Evolutionary conservation across 2,888 invertebrate genomes (phyloP).

Genomic region (Xanthia togata): DNA sequence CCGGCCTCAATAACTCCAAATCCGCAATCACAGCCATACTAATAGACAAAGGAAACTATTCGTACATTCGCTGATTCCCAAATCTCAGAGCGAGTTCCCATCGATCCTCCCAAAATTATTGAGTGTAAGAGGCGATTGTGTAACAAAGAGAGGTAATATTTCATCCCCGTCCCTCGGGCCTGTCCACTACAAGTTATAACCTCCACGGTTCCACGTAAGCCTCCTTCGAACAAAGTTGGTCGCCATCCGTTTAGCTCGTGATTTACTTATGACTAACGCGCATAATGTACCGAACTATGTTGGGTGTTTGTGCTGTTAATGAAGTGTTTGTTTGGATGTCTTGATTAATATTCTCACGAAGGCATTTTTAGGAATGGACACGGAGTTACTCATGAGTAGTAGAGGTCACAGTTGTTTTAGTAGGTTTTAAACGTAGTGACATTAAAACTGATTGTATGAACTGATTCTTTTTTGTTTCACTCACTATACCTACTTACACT

Average conservation of each 20-base stretch:
- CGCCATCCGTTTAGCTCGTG: conserved; percentile 44
- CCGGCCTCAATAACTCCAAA: conserved; percentile 14
- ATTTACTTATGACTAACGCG: conserved; percentile 52
- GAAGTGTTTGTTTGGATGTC: conserved; percentile 9
- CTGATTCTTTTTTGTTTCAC: neutral
- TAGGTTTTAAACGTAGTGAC: neutral
- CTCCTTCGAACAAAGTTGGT: conserved; percentile 47
- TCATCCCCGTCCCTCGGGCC: conserved; percentile 59
- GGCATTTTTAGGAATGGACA: neutral
- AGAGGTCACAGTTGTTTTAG: neutral
- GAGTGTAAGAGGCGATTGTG: conserved; percentile 63
- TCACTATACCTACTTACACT: neutral
- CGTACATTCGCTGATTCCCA: conserved; percentile 45
- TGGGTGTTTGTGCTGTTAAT: conserved; percentile 10
- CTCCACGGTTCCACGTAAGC: conserved; percentile 38
- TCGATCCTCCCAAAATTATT: conserved; percentile 62
- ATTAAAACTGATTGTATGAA: neutral
- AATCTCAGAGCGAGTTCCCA: conserved; percentile 50
- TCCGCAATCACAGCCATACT: conserved; percentile 36
- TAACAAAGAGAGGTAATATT: conserved; percentile 65
- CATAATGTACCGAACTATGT: conserved; percentile 26
- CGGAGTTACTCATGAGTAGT: neutral
- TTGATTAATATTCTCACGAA: neutral
- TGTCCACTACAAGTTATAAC: conserved; percentile 53
- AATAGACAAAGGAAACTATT: conserved; percentile 54